Conservation (phyloP, 2,797 vertebrate species). For the Neoniphon sammara region DNA sequence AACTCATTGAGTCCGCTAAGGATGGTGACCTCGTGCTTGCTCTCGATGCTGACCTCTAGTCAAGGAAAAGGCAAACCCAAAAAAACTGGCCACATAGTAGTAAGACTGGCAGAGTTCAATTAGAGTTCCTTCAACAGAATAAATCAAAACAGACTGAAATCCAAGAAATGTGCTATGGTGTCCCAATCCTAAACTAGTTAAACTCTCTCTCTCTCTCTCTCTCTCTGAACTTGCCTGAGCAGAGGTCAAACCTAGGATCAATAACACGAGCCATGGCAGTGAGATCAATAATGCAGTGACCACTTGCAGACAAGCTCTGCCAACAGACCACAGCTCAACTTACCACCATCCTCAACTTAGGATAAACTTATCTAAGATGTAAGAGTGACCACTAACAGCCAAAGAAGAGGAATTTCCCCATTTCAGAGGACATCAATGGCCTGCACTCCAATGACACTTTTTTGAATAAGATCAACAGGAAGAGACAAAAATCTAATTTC, state of each 20-base stretch:
- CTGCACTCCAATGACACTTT: too few species aligned
- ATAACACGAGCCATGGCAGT: constrained; percentile 25
- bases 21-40: constrained; percentile 97
- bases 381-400: not conserved
- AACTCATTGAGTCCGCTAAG: constrained; percentile 97
- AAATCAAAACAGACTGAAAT: not conserved
- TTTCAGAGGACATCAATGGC: not conserved
- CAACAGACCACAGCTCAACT: constrained; percentile 16
- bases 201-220: not conserved
- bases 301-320: constrained; percentile 11
- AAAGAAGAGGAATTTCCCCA: constrained; percentile 22
- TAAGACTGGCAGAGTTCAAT: constrained; percentile 1
- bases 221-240: constrained; percentile 16
- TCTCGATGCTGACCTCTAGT: constrained; percentile 89
- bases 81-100: not conserved
- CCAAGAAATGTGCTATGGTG: not conserved
- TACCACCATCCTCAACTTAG: not conserved
- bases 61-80: constrained; percentile 79
- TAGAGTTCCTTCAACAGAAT: not conserved
- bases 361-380: too few species aligned
- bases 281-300: constrained; percentile 57
- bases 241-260: constrained; percentile 38
- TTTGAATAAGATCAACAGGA: not conserved
- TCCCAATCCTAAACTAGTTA: not conserved
- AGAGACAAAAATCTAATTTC: not conserved